These are phyloP conservation scores for Ctenoplectra terminalis DNA, from an alignment of 1,140 invertebrate species.

Conservation along the genomic window DNA sequence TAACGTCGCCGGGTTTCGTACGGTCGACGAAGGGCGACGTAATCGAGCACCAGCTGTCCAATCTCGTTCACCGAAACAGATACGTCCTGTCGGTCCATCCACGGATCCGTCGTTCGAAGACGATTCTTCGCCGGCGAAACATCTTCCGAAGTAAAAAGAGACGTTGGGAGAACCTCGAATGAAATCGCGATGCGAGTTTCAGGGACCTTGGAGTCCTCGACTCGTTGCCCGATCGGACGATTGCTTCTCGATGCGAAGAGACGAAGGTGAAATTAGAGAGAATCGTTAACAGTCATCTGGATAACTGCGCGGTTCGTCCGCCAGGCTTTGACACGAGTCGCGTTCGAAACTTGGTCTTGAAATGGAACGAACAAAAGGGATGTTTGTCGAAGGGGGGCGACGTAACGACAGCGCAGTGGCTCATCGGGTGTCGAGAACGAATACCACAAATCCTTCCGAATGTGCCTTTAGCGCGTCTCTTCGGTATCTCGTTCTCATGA, in stretches of 20 bases:
- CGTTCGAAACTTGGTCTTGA: constrained; percentile 34
- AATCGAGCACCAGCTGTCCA: constrained; percentile 62
- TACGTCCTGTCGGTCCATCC: constrained; percentile 44
- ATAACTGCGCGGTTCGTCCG: not conserved
- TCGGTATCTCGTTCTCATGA: constrained; percentile 69
- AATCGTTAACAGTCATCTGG: not conserved
- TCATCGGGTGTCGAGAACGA: constrained; percentile 59
- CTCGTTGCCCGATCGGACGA: not conserved
- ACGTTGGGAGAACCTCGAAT: constrained; percentile 10
- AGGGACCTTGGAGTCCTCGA: not conserved
- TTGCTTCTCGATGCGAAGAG: not conserved
- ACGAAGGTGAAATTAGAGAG: constrained; percentile 23
- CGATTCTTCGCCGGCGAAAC: not conserved
- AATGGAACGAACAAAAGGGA: constrained; percentile 39
- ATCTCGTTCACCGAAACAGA: constrained; percentile 47
- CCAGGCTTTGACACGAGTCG: constrained; percentile 16
- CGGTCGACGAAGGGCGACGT: constrained; percentile 57
- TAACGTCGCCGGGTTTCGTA: constrained; percentile 51
- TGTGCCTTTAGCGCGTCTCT: constrained; percentile 69
- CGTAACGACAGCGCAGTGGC: constrained; percentile 55
- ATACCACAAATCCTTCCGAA: constrained; percentile 67
- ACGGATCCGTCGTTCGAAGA: constrained; percentile 24
- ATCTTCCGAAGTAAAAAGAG: not conserved
- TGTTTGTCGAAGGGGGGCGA: constrained; percentile 45
- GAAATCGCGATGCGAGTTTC: not conserved